Evolutionary conservation across 1,140 invertebrate species (phyloP).

Genomic region (Cephus cinctus): DNA sequence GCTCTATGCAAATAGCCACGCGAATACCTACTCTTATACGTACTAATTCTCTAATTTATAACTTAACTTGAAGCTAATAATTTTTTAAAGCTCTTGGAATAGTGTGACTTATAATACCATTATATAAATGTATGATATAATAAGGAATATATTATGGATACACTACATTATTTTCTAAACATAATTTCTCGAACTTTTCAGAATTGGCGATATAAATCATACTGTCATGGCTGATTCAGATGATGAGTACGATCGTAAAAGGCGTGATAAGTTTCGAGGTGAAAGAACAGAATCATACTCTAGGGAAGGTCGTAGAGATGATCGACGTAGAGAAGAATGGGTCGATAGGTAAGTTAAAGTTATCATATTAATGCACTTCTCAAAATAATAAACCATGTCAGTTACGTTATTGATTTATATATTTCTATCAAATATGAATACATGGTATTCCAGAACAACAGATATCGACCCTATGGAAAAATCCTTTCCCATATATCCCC

Average conservation of each 20-base stretch:
- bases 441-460: neutral
- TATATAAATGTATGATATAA: too few species aligned
- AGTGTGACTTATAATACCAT: too few species aligned
- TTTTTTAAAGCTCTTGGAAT: too few species aligned
- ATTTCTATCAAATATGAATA: neutral
- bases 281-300: conserved; percentile 78
- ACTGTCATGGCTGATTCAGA: conserved; percentile 93
- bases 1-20: too few species aligned
- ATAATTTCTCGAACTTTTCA: neutral
- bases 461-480: neutral
- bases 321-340: conserved; percentile 76
- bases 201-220: neutral
- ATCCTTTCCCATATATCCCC: neutral
- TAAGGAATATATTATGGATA: too few species aligned
- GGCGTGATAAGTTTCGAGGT: conserved; percentile 85
- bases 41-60: too few species aligned
- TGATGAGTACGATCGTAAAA: conserved; percentile 86
- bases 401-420: neutral
- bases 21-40: too few species aligned
- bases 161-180: too few species aligned
- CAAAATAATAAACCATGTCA: neutral
- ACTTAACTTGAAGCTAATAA: too few species aligned
- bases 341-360: conserved; percentile 60
- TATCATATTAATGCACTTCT: neutral
- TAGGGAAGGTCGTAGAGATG: conserved; percentile 70